Base-by-base conservation (phyloP, 2,888 invertebrate species). In the Cyclophora punctaria region DNA sequence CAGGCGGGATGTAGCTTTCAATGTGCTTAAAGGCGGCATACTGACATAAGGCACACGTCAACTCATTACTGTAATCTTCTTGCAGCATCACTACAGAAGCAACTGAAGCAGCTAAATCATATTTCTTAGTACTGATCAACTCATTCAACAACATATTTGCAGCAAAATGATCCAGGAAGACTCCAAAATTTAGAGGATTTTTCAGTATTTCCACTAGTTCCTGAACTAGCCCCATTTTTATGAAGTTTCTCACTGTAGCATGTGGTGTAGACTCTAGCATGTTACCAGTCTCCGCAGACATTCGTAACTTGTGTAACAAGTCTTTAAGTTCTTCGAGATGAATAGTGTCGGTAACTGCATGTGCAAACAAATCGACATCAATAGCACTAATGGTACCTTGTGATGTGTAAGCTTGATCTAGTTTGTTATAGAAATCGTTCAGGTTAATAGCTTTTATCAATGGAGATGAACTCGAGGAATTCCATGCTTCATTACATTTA, bases 81-180 rank as follows among this genome's bases (percentile, higher is more conserved):
- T 98, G 97, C 35, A 98, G 83, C 95, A 98, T 96, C 52, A 96
- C 80, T 52, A 95, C 86, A 50, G 91, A 90, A 0, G 96, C 95
- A 7, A 96, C 87, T 75, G 92, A 91, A 0, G 95, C 93, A 7
- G 98, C 98, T 52, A 90, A 87, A 44, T 87, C 86, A 73, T 86
- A 94, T 69, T 95, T 90, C 50, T 92, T 83, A 40, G 89, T 81
- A 67, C 93, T 92, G 50, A 98, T 80, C 65, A 96, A 93, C 50
- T 90, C 89, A 72, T 98, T 94, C 83, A 98, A 88, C 41, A 97
- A 79, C 48, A 98, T 85, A 77, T 96, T 96, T 5, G 93, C 93
- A 37, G 92, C 89, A 62, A 92, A 94, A 54, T 92, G 80, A 80
- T 98, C 97, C n/a, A 96, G 91, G 73, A 98, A 98, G 40, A 99